Percentiles rank a stretch among this genome's conserved stretches.
These are phyloP conservation scores for Hypotaenidia philippensis DNA, from an alignment of 2,797 vertebrate genomes.

Conservation along the genomic window DNA sequence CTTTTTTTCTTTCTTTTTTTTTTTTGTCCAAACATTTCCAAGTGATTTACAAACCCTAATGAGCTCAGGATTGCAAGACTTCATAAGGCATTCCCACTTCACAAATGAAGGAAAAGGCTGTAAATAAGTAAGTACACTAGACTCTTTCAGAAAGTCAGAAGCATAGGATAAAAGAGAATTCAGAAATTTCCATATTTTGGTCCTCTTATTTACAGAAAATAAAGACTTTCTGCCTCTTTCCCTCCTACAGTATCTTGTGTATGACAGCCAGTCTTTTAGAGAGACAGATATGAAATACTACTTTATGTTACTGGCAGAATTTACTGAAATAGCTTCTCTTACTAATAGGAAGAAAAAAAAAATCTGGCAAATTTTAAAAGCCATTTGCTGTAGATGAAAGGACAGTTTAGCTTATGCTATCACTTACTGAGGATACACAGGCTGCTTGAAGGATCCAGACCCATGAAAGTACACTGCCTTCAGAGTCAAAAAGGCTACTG, in stretches of 20 bases:
- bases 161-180: not conserved
- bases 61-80: not conserved
- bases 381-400: not conserved
- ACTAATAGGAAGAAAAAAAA: not conserved
- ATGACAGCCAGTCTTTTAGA: not conserved
- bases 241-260: not conserved
- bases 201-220: not conserved
- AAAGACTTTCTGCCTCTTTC: not conserved
- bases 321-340: not conserved
- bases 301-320: not conserved
- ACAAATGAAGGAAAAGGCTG: not conserved
- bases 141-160: not conserved
- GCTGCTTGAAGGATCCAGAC: not conserved
- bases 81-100: not conserved
- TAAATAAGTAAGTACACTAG: not conserved
- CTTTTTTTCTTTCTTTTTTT: not conserved
- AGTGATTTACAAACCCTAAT: not conserved
- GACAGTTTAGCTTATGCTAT: not conserved
- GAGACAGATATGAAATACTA: not conserved
- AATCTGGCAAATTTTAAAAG: not conserved
- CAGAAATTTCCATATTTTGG: not conserved
- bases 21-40: not conserved
- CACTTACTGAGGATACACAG: not conserved
- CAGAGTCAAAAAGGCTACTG: not conserved
- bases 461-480: not conserved